phyloP scores from a whole-genome alignment of 2,113 vertebrate genomes.

The Nerophis ophidion region DNA sequence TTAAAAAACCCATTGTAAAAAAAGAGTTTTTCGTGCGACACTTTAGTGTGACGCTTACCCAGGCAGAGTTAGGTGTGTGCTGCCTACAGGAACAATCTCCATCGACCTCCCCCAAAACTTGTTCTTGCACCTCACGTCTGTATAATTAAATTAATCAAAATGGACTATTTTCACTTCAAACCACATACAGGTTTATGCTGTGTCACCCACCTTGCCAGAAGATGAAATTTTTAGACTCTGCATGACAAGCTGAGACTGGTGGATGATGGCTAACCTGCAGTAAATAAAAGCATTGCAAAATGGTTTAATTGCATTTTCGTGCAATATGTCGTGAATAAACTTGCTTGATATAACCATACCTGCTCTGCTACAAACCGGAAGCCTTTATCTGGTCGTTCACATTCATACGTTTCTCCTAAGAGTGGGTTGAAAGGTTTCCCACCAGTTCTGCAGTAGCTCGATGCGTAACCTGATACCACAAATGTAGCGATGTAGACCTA shows the following conservation, averaged over 20 bases:
- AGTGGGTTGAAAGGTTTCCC: slow-evolving; percentile 97
- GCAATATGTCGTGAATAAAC: not conserved
- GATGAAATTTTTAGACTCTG: slow-evolving; percentile 88
- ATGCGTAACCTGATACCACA: slow-evolving; percentile 87
- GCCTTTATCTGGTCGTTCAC: slow-evolving; percentile 85
- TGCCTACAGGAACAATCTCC: slow-evolving; percentile 96
- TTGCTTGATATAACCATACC: slow-evolving; percentile 59
- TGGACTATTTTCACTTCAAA: not conserved
- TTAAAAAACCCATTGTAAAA: too few species aligned
- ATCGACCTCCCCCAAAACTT: slow-evolving; percentile 99
- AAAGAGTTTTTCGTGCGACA: not conserved
- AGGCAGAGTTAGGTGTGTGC: slow-evolving; percentile 84
- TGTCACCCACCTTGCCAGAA: slow-evolving; percentile 90
- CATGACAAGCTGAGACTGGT: slow-evolving; percentile 94
- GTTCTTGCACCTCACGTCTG: slow-evolving; percentile 97
- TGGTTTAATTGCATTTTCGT: not conserved
- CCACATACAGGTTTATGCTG: not conserved
- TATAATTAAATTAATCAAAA: slow-evolving; percentile 47
- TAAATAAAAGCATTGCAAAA: not conserved
- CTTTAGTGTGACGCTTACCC: slow-evolving; percentile 66
- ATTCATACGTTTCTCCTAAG: slow-evolving; percentile 94
- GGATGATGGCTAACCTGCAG: slow-evolving; percentile 95
- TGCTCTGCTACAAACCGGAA: slow-evolving; percentile 91
- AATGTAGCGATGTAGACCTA: slow-evolving; percentile 93
- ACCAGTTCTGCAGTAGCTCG: slow-evolving; percentile 90